Evolutionary conservation across 2,888 invertebrate genomes (phyloP).

Genomic region (Poecilobothrus nobilitatus): DNA sequence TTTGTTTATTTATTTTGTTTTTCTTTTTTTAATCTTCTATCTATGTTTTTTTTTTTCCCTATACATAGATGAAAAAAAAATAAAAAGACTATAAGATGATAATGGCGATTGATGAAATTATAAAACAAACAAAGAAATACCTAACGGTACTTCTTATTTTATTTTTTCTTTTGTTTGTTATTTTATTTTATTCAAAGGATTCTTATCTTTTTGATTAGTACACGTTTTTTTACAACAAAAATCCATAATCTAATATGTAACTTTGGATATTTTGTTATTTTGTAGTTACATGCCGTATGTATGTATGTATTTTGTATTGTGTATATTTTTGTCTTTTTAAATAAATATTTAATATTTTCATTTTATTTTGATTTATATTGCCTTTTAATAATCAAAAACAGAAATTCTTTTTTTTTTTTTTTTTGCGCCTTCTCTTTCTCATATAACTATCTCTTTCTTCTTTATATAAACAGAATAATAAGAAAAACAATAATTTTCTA

Average conservation of each 20-base stretch:
- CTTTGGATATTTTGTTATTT: no score
- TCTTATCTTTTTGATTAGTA: not conserved
- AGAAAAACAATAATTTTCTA: not conserved
- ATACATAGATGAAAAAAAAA: not conserved
- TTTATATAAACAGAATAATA: not conserved
- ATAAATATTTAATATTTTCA: not conserved
- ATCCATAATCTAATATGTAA: no score
- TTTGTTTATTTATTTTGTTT: not conserved
- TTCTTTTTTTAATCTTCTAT: not conserved
- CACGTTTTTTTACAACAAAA: not conserved
- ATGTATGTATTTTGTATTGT: no score
- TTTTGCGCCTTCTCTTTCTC: no score
- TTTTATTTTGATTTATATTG: conserved; percentile 1
- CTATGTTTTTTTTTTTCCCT: not conserved
- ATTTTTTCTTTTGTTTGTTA: no score
- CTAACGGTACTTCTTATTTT: no score
- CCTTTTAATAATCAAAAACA: conserved; percentile 1
- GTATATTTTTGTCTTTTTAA: not conserved
- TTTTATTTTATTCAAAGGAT: not conserved
- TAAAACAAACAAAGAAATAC: not conserved
- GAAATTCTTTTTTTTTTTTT: no score
- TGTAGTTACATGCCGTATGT: no score
- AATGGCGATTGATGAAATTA: not conserved
- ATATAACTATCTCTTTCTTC: no score
- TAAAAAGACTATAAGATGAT: no score